Percentiles rank a stretch among this genome's conserved stretches.
Evolutionary conservation across 1,140 invertebrate species (phyloP).

Genomic region (Oscheius sp.): DNA sequence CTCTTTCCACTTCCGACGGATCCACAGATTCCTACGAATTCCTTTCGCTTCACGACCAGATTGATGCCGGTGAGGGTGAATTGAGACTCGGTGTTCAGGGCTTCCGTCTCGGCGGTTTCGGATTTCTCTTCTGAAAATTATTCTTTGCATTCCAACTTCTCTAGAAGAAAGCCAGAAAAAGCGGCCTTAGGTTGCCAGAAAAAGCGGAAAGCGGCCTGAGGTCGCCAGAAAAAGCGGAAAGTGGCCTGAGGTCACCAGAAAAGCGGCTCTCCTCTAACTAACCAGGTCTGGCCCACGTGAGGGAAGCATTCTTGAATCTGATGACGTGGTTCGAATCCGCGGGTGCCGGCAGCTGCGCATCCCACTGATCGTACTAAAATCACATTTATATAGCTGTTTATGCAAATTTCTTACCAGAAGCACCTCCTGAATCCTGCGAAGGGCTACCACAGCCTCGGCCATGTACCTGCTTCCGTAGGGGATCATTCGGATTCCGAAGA

Average conservation of each 20-base stretch:
- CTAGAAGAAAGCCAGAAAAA: too few species aligned
- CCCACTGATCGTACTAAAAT: slow-evolving; percentile 21
- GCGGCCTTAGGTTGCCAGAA: too few species aligned
- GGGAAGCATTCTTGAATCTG: slow-evolving; percentile 66
- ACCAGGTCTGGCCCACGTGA: slow-evolving; percentile 63
- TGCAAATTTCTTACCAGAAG: slow-evolving; percentile 64
- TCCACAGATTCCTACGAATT: slow-evolving; percentile 71
- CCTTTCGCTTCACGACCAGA: slow-evolving; percentile 62
- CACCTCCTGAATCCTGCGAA: slow-evolving; percentile 63
- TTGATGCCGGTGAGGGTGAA: slow-evolving; percentile 19
- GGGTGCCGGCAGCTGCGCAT: slow-evolving; percentile 62
- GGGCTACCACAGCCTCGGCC: slow-evolving; percentile 61
- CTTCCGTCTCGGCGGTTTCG: slow-evolving; percentile 2
- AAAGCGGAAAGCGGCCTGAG: background rate
- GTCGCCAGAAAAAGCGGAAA: too few species aligned
- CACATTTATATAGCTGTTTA: background rate
- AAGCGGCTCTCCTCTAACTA: too few species aligned
- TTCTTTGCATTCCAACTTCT: background rate
- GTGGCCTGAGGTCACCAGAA: too few species aligned
- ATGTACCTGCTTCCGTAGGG: slow-evolving; percentile 61
- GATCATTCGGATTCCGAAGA: slow-evolving; percentile 63
- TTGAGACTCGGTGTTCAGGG: background rate
- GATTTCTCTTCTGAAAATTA: slow-evolving; percentile 8
- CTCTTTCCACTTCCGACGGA: slow-evolving; percentile 72
- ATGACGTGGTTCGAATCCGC: slow-evolving; percentile 65